Evolutionary conservation across 1,140 invertebrate genomes (phyloP).

Genomic region (Linepithema humile): DNA sequence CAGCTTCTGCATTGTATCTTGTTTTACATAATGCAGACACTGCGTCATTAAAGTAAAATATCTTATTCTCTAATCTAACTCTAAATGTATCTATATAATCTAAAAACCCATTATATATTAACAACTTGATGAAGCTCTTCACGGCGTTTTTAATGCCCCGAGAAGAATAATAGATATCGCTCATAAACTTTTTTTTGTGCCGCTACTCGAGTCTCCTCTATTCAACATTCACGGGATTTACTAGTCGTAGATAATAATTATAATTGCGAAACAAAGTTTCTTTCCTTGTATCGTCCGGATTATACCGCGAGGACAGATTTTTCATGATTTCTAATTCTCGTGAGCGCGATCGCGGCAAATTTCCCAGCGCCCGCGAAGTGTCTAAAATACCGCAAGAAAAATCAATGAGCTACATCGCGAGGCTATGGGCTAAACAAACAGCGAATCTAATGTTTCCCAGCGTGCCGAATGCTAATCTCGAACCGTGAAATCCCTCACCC

Average conservation of each 20-base stretch:
- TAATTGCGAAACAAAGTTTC: neutral
- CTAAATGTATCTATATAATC: neutral
- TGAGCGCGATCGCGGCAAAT: neutral
- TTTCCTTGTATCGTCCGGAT: neutral
- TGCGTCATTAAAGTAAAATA: neutral
- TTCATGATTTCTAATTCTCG: neutral
- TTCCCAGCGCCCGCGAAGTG: neutral
- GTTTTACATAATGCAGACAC: constrained; percentile 14
- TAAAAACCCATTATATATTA: constrained; percentile 32
- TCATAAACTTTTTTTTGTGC: constrained; percentile 1
- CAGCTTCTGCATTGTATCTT: neutral
- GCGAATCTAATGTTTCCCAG: constrained; percentile 6
- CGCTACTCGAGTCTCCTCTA: neutral
- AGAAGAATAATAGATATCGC: neutral
- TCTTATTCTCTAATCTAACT: too few relatives aligned
- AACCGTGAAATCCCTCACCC: constrained; percentile 82
- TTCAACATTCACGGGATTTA: constrained; percentile 1
- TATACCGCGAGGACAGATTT: neutral
- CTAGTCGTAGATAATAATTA: neutral
- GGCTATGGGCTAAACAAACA: neutral
- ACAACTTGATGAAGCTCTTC: neutral
- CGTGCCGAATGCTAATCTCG: neutral
- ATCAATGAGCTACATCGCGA: too few relatives aligned
- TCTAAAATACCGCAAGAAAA: neutral
- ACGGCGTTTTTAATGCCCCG: neutral